phyloP scores from a whole-genome alignment of 2,888 invertebrate genomes.

The Drosophila macrospina region DNA sequence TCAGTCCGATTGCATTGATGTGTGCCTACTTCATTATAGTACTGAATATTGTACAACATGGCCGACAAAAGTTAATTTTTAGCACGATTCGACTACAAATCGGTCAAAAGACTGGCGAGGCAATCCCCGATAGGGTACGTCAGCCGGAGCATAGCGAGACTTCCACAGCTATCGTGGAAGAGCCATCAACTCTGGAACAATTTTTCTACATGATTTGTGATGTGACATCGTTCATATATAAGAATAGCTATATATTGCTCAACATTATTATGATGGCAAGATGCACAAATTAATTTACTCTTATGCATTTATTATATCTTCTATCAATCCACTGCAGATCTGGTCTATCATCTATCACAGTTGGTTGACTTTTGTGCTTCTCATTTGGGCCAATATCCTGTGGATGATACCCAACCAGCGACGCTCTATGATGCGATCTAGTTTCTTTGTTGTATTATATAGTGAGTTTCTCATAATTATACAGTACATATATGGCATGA shows the following conservation, averaged over 20 bases:
- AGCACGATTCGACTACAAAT: slow-evolving; percentile 47
- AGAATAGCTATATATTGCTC: slow-evolving; percentile 93
- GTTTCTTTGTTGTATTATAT: slow-evolving; percentile 95
- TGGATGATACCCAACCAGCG: slow-evolving; percentile 99
- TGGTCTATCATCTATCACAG: slow-evolving; percentile 99
- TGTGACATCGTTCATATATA: slow-evolving; percentile 89
- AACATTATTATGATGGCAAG: slow-evolving; percentile 96
- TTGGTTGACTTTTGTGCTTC: slow-evolving; percentile 97
- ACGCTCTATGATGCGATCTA: slow-evolving; percentile 94
- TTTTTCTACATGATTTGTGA: slow-evolving; percentile 88
- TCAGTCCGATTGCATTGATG: slow-evolving; percentile 92
- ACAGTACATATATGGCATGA: slow-evolving; percentile 95
- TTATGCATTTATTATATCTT: neutral
- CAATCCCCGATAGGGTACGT: too few relatives aligned
- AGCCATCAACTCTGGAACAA: slow-evolving; percentile 87
- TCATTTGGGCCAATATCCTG: slow-evolving; percentile 96
- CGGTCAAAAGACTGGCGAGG: slow-evolving; percentile 21
- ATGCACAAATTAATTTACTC: slow-evolving; percentile 4
- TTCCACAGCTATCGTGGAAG: neutral
- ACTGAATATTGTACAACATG: slow-evolving; percentile 86
- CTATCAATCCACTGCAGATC: slow-evolving; percentile 88
- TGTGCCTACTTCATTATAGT: slow-evolving; percentile 92
- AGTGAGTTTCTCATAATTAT: slow-evolving; percentile 93
- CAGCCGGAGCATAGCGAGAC: neutral
- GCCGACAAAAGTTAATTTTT: slow-evolving; percentile 20